A percentile compares a stretch with the other conserved stretches of the same genome.
Evolutionary conservation across 2,113 vertebrate species (phyloP).

Genomic region (Gobius niger): DNA sequence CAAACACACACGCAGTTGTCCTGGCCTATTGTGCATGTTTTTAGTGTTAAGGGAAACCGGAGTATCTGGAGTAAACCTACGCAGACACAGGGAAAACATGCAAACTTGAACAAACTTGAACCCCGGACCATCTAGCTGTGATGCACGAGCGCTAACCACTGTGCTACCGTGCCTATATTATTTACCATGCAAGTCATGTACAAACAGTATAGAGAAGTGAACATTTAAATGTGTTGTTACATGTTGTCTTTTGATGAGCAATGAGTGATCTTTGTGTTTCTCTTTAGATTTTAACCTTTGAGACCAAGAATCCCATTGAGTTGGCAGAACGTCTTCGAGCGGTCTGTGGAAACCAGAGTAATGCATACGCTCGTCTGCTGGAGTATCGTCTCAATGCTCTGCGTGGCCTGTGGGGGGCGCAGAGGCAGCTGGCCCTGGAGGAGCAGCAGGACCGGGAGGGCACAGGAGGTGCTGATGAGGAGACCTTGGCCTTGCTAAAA

Average conservation of each 20-base stretch:
- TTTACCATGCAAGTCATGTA: slow-evolving; percentile 8
- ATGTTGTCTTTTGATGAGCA: background rate
- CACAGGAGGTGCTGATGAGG: slow-evolving; percentile 86
- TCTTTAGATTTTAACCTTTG: slow-evolving; percentile 91
- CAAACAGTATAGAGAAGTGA: background rate
- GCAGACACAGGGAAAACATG: too few relatives aligned
- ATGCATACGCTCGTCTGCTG: slow-evolving; percentile 92
- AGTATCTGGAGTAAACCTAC: too few relatives aligned
- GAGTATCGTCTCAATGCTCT: slow-evolving; percentile 96
- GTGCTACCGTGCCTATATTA: too few relatives aligned
- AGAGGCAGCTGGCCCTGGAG: slow-evolving; percentile 94
- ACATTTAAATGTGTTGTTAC: background rate
- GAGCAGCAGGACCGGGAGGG: slow-evolving; percentile 94
- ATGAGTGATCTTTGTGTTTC: background rate
- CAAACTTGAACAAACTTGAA: too few relatives aligned
- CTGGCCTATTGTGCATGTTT: too few relatives aligned
- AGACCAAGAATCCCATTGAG: slow-evolving; percentile 93
- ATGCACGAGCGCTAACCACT: too few relatives aligned
- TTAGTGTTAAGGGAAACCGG: too few relatives aligned
- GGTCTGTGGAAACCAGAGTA: slow-evolving; percentile 97
- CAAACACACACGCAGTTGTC: too few relatives aligned
- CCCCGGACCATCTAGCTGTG: too few relatives aligned
- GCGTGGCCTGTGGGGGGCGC: slow-evolving; percentile 95
- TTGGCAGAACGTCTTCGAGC: slow-evolving; percentile 91
- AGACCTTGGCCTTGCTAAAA: slow-evolving; percentile 91